Conservation (phyloP, 2,888 invertebrate species). For the Globia sparganii region DNA sequence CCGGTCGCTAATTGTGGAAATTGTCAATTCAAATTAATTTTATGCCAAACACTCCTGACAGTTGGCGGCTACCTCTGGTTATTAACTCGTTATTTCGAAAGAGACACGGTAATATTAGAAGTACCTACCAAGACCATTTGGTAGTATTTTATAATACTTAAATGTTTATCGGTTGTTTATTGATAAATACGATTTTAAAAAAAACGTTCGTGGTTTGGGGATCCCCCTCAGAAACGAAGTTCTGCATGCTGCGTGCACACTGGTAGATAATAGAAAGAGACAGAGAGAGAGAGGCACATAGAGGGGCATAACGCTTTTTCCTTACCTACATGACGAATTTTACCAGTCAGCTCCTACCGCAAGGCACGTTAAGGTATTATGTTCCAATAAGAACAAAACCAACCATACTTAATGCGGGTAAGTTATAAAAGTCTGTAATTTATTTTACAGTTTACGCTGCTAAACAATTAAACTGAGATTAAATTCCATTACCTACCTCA, state of each 20-base stretch:
- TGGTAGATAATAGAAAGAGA: background rate
- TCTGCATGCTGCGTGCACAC: background rate
- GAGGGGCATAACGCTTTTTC: background rate
- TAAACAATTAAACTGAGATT: constrained; percentile 16
- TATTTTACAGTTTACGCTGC: background rate
- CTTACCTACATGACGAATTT: background rate
- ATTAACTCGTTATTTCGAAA: constrained; percentile 16
- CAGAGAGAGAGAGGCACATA: too few species aligned
- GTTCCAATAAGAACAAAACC: constrained; percentile 1
- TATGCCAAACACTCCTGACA: constrained; percentile 45
- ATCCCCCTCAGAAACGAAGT: background rate
- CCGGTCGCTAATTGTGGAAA: constrained; percentile 28
- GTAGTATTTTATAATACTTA: background rate
- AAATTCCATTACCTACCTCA: constrained; percentile 18
- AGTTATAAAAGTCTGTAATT: background rate
- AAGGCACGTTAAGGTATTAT: too few species aligned
- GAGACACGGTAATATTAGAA: background rate
- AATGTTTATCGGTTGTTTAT: background rate
- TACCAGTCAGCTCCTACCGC: too few species aligned
- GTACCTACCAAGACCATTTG: background rate
- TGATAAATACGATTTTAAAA: background rate
- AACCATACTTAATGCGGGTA: background rate
- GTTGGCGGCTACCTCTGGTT: constrained; percentile 14
- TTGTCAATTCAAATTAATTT: constrained; percentile 54
- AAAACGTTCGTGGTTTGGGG: background rate